Base-by-base conservation (phyloP, 2,888 invertebrate species). In the Drosophila neutralis region DNA sequence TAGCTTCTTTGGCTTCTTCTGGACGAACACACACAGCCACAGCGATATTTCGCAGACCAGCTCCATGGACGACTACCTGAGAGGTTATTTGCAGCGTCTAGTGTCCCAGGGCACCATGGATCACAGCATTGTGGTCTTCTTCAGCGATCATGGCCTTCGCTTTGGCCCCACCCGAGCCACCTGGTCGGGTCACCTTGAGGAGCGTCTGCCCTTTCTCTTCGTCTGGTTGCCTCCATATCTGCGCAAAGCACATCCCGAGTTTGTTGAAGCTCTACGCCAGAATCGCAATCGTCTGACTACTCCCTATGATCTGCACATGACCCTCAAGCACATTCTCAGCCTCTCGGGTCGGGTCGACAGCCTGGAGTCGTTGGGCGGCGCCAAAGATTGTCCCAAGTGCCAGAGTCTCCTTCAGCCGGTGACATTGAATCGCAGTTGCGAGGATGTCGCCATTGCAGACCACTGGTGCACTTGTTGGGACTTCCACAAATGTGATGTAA, bases 61-160 rank as follows among this genome's bases (percentile, higher is more conserved):
- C 24, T 94, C 95, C 38, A 95, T 96, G 93, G 97, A 97, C 83
- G 92, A 91, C 5, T 94, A 95, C 58, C 91, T 96, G 62, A 93
- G 94, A 51, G 92, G 94, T 27, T 95, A 96, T 83, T 93, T 96
- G 36, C 93, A 94, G 69, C 93, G 94, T 35, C 92, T 97, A 42
- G 93, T 94, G 6, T 93, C 94, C n/a, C 94, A 94, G 0, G 95
- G 95, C 0, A 94, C 95, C 7, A 90, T 95, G 58, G 94, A 95
- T 49, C 95, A 95, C 49, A 95, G 95, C 2, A 94, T 97, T 81
- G 93, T 97, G 2, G 93, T 97, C 64, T 95, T 96, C 78, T 93
- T 97, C 62, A 97, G 97, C 86, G 97, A 97, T 90, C 97, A 97
- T 84, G 97, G 97, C 0, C 94, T 96, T 88, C 94, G 97, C 13